Percentiles rank a stretch among this genome's conserved stretches.
Evolutionary conservation across 2,888 invertebrate genomes (phyloP).

Genomic region (Drepanosiphum platanoidis): DNA sequence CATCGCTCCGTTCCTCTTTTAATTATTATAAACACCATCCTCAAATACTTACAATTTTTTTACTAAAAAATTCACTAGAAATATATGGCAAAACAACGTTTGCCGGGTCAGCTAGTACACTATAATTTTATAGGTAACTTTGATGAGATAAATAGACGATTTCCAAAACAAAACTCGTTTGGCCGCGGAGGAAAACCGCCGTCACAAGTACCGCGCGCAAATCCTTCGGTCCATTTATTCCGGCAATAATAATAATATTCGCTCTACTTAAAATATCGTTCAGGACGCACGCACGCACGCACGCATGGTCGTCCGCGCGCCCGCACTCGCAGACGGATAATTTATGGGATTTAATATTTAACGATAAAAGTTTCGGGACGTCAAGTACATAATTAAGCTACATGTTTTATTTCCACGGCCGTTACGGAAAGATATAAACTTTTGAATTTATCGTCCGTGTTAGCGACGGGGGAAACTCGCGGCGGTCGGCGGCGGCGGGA

Average conservation of each 20-base stretch:
- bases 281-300: neutral
- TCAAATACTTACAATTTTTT: too few species aligned
- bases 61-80: too few species aligned
- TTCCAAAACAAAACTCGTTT: too few species aligned
- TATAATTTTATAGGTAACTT: too few species aligned
- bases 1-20: too few species aligned
- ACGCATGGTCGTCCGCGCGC: neutral
- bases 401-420: constrained; percentile 60
- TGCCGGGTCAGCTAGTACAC: too few species aligned
- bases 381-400: constrained; percentile 62
- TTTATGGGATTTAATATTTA: constrained; percentile 60
- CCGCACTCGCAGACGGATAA: constrained; percentile 29
- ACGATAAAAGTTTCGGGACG: constrained; percentile 61
- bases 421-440: constrained; percentile 60
- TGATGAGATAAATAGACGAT: too few species aligned
- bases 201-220: neutral
- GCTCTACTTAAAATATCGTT: constrained; percentile 31
- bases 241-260: constrained; percentile 42
- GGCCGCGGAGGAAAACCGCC: too few species aligned
- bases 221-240: constrained; percentile 48
- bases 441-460: constrained; percentile 52
- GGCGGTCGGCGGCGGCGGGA: neutral
- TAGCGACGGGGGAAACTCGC: neutral
- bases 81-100: too few species aligned
- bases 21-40: too few species aligned